Percentiles rank a stretch among this genome's conserved stretches.
These are phyloP conservation scores for Engystomops pustulosus DNA, from an alignment of 2,113 vertebrate genomes.

Conservation along the genomic window DNA sequence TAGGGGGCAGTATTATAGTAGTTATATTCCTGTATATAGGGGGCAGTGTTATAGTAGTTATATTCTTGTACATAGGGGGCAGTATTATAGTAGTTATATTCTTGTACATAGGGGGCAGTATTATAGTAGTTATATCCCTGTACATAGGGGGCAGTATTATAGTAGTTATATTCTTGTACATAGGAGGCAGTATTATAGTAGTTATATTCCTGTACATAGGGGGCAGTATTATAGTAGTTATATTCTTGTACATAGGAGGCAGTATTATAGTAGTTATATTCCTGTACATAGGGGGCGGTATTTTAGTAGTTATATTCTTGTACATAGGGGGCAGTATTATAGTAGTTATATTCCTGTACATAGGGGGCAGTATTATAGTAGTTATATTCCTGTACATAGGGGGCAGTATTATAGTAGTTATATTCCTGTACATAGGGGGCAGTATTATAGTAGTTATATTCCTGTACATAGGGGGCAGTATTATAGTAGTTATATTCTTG, in stretches of 20 bases:
- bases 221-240: not conserved
- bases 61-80: no score
- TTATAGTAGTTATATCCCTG: no score
- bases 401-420: not conserved
- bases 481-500: conserved; percentile 16
- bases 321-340: not conserved
- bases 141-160: no score
- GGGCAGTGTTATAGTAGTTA: no score
- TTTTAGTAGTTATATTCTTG: conserved; percentile 4
- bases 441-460: conserved; percentile 7
- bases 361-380: conserved; percentile 5
- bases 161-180: no score
- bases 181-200: no score
- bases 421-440: not conserved
- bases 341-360: conserved; percentile 3
- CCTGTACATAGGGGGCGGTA: not conserved
- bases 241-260: conserved; percentile 5
- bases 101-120: no score
- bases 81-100: no score
- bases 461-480: not conserved
- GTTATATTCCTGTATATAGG: no score
- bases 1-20: no score
- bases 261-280: conserved; percentile 10
- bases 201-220: no score
- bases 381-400: not conserved